Conservation (phyloP, 2,888 invertebrate genomes). For the Eulithis prunata region DNA sequence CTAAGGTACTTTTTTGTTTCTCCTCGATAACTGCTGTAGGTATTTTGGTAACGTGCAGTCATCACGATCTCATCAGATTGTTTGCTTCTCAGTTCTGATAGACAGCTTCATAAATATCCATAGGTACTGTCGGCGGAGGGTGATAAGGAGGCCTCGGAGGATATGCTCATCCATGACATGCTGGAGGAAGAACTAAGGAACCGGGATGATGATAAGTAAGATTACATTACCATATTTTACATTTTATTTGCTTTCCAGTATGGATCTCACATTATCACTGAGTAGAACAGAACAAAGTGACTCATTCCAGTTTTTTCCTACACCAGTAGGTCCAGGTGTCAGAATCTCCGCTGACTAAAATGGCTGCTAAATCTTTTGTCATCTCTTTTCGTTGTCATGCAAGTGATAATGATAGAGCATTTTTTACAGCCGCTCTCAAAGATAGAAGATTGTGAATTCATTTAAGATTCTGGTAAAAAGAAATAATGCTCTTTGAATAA, state of each 20-base stretch:
- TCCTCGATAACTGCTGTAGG: constrained; percentile 25
- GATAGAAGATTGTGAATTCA: too few relatives aligned
- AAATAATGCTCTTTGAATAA: too few relatives aligned
- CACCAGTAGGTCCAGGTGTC: too few relatives aligned
- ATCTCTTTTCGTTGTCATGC: too few relatives aligned
- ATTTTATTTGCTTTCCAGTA: constrained; percentile 23
- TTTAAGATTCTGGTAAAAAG: too few relatives aligned
- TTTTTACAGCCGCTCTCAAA: too few relatives aligned
- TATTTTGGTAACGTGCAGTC: constrained; percentile 22
- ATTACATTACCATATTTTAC: constrained; percentile 37
- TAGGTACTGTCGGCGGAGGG: constrained; percentile 80
- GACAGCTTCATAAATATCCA: constrained; percentile 75
- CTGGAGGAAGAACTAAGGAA: constrained; percentile 93
- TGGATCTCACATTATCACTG: constrained; percentile 7
- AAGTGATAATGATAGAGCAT: too few relatives aligned
- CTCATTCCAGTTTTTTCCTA: too few relatives aligned
- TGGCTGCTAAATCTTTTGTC: too few relatives aligned
- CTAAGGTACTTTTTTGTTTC: constrained; percentile 13
- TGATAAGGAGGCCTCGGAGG: constrained; percentile 85
- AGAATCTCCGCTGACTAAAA: too few relatives aligned
- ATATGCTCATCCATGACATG: constrained; percentile 89
- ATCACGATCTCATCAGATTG: constrained; percentile 51
- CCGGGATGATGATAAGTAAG: constrained; percentile 92
- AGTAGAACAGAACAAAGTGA: constrained; percentile 1
- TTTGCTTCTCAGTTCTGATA: constrained; percentile 67